Base-by-base conservation (phyloP, 2,113 vertebrate genomes). In the Emydocephalus ijimae region DNA sequence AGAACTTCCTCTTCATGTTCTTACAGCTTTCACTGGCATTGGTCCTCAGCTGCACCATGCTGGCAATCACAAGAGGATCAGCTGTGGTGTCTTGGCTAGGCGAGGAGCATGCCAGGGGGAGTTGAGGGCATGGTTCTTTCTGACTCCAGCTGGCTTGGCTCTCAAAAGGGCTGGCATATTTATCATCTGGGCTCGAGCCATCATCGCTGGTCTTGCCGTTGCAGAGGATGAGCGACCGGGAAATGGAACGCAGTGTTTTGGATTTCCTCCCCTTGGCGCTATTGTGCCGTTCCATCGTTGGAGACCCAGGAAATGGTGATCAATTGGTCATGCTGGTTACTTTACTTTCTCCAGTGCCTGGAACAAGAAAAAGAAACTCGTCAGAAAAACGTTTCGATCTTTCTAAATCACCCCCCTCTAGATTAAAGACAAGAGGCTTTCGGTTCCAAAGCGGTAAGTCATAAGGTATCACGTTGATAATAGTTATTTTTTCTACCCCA, bases 151-250 rank as follows among this genome's bases (percentile, higher is more conserved):
- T 95, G 54, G 94, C 39, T 0, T 95, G 92, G 0, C 21, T 52
- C 89, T 97, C 96, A 5, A 97, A 95, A 11, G 97, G 94, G 7
- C 97, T 96, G 0, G 97, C 93, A 34, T 95, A 97, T 91, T 96
- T 98, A 93, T 98, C 98, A 0, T 99, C 98, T 0, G 97, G 98
- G 90, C 98, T 98, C 2, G 98, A 97, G 18, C 97, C 94, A 0
- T 99, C 99, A 0, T 99, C 99, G 0, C 97, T 98, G 89, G 93
- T 97, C 95, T 97, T 98, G 21, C 98, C 97, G 15, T 98, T 98
- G 92, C 99, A 99, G 57, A 99, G 98, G 86, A 99, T 98, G 69
- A 99, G 97, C 4, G 99, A 98, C 85, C 98, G 98, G 54, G 99
- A 99, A 93, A 99, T 96, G 92, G 98, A 97, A 92, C 98, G 97